These are phyloP conservation scores for Axis porcinus DNA, from an alignment of 2,113 vertebrate species.

Conservation along the genomic window DNA sequence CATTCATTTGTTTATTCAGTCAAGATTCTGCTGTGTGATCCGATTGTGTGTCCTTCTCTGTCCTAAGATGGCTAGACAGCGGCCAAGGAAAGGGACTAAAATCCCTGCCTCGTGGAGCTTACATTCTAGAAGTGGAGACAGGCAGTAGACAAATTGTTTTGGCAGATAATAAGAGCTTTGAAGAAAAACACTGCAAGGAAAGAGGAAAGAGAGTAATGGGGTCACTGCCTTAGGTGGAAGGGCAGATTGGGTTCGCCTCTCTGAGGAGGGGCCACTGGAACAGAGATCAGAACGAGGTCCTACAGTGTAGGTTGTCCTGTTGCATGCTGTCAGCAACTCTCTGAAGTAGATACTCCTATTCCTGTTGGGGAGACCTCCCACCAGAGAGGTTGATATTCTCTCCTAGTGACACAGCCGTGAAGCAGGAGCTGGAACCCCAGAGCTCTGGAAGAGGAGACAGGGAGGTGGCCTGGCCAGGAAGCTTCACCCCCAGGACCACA, in stretches of 20 bases:
- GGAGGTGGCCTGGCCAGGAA: too few species aligned
- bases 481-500: too few species aligned
- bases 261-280: neutral
- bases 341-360: neutral
- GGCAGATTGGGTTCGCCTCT: neutral
- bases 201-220: neutral
- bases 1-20: neutral
- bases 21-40: neutral
- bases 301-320: accelerated
- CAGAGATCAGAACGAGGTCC: neutral
- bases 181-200: neutral
- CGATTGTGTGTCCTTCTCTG: neutral
- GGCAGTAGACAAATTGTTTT: neutral
- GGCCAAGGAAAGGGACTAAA: neutral
- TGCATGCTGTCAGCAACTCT: neutral
- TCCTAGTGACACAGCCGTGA: neutral
- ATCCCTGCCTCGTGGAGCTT: neutral
- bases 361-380: neutral
- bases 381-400: neutral
- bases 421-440: neutral
- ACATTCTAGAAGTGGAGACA: neutral
- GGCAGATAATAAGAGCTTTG: neutral
- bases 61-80: neutral
- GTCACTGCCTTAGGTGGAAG: neutral
- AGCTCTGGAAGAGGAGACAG: neutral